Conservation (phyloP, 2,888 invertebrate genomes). For the Anoplius nigerrimus region DNA sequence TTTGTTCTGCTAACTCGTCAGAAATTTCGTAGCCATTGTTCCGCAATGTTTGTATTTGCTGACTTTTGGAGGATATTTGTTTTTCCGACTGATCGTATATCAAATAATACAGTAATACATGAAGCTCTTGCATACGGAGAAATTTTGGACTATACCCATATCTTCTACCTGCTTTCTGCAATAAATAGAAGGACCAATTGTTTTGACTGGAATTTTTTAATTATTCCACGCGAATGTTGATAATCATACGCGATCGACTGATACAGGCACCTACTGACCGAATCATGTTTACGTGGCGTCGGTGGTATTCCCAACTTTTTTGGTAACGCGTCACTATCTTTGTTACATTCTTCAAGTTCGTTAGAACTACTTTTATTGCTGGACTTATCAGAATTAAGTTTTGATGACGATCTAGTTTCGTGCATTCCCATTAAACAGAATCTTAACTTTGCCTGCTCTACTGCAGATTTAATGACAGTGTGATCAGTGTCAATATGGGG, state of each 20-base stretch:
- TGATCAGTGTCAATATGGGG: slow-evolving; percentile 75
- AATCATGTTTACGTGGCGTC: slow-evolving; percentile 35
- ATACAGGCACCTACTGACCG: slow-evolving; percentile 32
- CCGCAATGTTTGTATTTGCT: slow-evolving; percentile 60
- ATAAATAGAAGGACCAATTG: slow-evolving; percentile 7
- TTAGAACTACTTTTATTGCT: neutral
- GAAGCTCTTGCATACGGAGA: slow-evolving; percentile 80
- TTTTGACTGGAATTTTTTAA: neutral
- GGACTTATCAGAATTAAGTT: slow-evolving; percentile 17
- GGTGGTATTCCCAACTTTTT: neutral
- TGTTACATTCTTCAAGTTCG: slow-evolving; percentile 7
- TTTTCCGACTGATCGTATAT: slow-evolving; percentile 78
- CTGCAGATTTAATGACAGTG: slow-evolving; percentile 77
- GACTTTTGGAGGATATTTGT: slow-evolving; percentile 50
- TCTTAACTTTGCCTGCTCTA: slow-evolving; percentile 81
- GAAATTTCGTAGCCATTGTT: slow-evolving; percentile 64
- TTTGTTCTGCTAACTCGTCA: slow-evolving; percentile 73
- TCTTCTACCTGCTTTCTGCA: slow-evolving; percentile 69
- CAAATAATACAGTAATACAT: slow-evolving; percentile 84
- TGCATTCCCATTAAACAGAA: slow-evolving; percentile 69
- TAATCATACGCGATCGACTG: slow-evolving; percentile 1
- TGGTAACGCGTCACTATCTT: neutral
- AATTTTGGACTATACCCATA: slow-evolving; percentile 81
- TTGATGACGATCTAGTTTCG: slow-evolving; percentile 21
- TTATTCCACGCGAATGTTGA: neutral